Conservation (phyloP, 2,113 vertebrate genomes). For the Benitochromis conjunctus region DNA sequence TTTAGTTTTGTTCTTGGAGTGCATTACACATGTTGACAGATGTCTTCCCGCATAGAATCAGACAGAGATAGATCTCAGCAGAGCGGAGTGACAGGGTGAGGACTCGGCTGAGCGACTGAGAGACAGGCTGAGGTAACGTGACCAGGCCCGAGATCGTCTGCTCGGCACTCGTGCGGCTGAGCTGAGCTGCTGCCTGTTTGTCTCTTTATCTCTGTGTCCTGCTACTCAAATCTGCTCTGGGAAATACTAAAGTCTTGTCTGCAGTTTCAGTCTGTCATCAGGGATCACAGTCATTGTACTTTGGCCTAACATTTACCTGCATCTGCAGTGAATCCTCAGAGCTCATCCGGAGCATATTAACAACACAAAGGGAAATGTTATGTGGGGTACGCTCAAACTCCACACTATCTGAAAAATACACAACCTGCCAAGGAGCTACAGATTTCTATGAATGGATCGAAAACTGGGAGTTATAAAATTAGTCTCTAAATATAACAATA, state of each 20-base stretch:
- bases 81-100: slow-evolving; percentile 51
- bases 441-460: not conserved
- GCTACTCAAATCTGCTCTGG: not conserved
- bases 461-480: not conserved
- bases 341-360: not conserved
- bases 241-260: slow-evolving; percentile 3
- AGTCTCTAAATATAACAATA: not conserved
- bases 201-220: not conserved
- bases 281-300: slow-evolving; percentile 29
- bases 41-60: slow-evolving; percentile 56
- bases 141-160: slow-evolving; percentile 20
- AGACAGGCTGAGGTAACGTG: slow-evolving; percentile 40
- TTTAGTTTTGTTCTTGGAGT: slow-evolving; percentile 56
- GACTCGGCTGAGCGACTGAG: slow-evolving; percentile 37
- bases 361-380: not conserved
- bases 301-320: slow-evolving; percentile 19
- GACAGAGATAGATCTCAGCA: slow-evolving; percentile 49
- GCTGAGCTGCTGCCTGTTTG: not conserved
- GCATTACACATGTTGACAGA: slow-evolving; percentile 66
- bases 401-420: not conserved
- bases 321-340: not conserved
- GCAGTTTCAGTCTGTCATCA: slow-evolving; percentile 39
- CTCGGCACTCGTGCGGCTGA: not conserved
- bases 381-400: not conserved
- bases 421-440: not conserved